Conservation (phyloP, 2,888 invertebrate genomes). For the Esperia sulphurella region DNA sequence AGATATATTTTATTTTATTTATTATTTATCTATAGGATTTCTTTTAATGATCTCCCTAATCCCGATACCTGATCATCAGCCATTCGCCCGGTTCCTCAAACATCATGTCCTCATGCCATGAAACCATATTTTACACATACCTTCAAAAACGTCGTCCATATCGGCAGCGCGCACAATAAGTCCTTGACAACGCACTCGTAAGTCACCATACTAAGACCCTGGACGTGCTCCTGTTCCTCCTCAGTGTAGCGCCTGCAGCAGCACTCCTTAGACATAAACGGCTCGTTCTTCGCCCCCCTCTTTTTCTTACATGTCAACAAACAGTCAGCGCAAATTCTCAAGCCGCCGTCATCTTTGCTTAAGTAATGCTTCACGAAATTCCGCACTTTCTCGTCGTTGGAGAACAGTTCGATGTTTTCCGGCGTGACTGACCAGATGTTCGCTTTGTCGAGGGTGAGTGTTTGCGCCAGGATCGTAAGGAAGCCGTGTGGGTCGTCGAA, state of each 20-base stretch:
- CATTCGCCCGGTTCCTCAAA: too few relatives aligned
- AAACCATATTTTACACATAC: too few relatives aligned
- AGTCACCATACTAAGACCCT: slow-evolving; percentile 82
- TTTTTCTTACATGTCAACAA: slow-evolving; percentile 31
- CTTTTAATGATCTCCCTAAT: too few relatives aligned
- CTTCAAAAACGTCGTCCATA: slow-evolving; percentile 84
- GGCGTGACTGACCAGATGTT: slow-evolving; percentile 84
- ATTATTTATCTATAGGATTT: too few relatives aligned
- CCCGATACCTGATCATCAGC: too few relatives aligned
- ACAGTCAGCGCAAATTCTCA: slow-evolving; percentile 40
- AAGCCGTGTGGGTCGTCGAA: slow-evolving; percentile 90
- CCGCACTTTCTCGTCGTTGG: slow-evolving; percentile 84
- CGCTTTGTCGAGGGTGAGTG: slow-evolving; percentile 85
- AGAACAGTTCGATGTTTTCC: slow-evolving; percentile 85
- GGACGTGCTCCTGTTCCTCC: slow-evolving; percentile 75
- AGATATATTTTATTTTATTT: too few relatives aligned
- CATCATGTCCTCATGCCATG: too few relatives aligned
- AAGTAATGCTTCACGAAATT: slow-evolving; percentile 86
- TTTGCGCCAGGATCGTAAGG: slow-evolving; percentile 87
- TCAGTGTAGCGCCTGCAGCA: slow-evolving; percentile 49
- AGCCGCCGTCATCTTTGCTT: slow-evolving; percentile 29
- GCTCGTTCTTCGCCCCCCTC: slow-evolving; percentile 17
- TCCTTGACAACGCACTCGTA: slow-evolving; percentile 91
- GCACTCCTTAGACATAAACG: slow-evolving; percentile 27
- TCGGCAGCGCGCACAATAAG: slow-evolving; percentile 85